phyloP scores from a whole-genome alignment of 2,113 vertebrate species.

The Cinclus mexicanus region DNA sequence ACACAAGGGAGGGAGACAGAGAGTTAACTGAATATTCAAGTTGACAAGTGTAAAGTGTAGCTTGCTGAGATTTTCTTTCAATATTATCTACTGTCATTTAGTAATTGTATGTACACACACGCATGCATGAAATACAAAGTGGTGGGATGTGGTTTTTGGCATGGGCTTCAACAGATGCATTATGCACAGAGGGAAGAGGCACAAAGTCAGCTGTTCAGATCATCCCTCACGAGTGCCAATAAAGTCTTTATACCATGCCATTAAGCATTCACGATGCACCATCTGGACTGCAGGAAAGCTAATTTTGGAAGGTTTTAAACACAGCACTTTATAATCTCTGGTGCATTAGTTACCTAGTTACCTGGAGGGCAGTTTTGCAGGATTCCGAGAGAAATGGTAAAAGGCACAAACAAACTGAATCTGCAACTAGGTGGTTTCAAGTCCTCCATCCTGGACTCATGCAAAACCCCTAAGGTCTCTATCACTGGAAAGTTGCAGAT shows the following conservation, averaged over 20 bases:
- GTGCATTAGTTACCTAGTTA: slow-evolving; percentile 10
- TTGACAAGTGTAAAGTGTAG: not conserved
- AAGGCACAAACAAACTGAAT: not conserved
- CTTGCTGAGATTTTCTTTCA: not conserved
- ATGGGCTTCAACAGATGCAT: not conserved
- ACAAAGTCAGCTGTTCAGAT: not conserved
- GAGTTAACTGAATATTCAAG: not conserved
- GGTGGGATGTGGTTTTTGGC: slow-evolving; percentile 27
- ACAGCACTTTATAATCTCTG: not conserved
- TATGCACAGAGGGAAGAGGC: not conserved
- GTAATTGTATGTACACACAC: not conserved
- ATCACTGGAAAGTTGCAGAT: fast-evolving
- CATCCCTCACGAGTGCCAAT: not conserved
- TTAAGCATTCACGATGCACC: not conserved
- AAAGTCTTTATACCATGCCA: slow-evolving; percentile 1
- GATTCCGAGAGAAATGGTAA: not conserved
- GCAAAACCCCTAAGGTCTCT: not conserved
- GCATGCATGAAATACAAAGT: not conserved
- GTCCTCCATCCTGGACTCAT: not conserved
- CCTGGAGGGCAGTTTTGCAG: not conserved
- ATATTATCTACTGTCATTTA: not conserved
- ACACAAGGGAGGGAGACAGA: not conserved
- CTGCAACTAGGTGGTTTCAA: fast-evolving
- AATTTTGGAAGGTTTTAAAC: slow-evolving; percentile 28
- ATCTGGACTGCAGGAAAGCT: slow-evolving; percentile 43